These are phyloP conservation scores for Embiotoca jacksoni DNA, from an alignment of 2,113 vertebrate species.

Conservation along the genomic window DNA sequence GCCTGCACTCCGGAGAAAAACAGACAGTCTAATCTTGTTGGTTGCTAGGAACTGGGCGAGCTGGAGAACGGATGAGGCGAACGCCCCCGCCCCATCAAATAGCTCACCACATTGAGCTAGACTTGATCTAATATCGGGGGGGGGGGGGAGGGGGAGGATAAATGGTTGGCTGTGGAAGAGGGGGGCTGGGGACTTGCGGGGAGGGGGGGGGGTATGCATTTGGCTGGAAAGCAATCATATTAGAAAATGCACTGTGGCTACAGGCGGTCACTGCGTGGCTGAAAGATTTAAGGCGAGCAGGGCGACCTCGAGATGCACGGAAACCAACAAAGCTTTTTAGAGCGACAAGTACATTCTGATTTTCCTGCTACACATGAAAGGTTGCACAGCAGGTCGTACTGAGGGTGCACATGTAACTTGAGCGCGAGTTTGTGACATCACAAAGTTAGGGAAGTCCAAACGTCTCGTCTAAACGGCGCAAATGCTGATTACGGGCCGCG, in stretches of 20 bases:
- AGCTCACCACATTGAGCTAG: constrained; percentile 59
- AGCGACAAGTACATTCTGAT: too few relatives aligned
- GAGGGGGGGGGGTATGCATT: constrained; percentile 43
- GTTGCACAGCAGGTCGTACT: too few relatives aligned
- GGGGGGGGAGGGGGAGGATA: constrained; percentile 31
- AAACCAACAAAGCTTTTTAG: constrained; percentile 26
- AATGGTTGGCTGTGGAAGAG: constrained; percentile 47
- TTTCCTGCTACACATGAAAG: too few relatives aligned
- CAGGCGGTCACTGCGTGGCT: constrained; percentile 44
- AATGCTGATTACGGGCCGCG: too few relatives aligned
- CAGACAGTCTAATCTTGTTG: constrained; percentile 76
- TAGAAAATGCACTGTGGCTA: constrained; percentile 43
- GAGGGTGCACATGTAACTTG: too few relatives aligned
- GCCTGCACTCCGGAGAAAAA: constrained; percentile 65
- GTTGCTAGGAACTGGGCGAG: constrained; percentile 77
- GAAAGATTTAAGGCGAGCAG: constrained; percentile 39
- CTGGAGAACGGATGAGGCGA: constrained; percentile 63
- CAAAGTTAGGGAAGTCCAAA: too few relatives aligned
- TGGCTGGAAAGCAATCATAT: constrained; percentile 65
- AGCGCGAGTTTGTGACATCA: too few relatives aligned
- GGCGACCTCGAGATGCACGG: constrained; percentile 6
- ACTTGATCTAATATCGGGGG: constrained; percentile 70
- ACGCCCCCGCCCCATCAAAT: constrained; percentile 66
- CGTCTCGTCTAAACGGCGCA: too few relatives aligned
- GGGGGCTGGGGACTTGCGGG: too few relatives aligned